These are phyloP conservation scores for Syritta pipiens DNA, from an alignment of 2,888 invertebrate species.

Conservation along the genomic window DNA sequence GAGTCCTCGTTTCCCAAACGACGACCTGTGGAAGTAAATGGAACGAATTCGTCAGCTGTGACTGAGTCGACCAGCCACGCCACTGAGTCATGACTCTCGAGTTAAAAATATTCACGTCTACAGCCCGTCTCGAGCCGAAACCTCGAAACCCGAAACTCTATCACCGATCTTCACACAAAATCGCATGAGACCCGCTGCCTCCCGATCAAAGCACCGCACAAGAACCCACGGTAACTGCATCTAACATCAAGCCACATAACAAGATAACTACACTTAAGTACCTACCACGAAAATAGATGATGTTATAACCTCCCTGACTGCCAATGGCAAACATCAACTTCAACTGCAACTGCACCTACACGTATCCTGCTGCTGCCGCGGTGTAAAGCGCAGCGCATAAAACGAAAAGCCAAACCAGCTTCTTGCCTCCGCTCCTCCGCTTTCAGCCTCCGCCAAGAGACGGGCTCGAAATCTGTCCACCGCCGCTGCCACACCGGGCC, in stretches of 20 bases:
- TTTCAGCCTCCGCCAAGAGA: conserved; percentile 11
- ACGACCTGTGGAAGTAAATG: no score
- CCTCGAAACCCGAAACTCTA: no score
- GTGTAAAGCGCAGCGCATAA: conserved; percentile 13
- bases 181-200: not conserved
- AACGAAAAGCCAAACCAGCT: conserved; percentile 52
- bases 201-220: conserved; percentile 14
- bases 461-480: conserved; percentile 44
- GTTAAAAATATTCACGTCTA: no score
- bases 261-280: conserved; percentile 25
- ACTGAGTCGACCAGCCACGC: no score
- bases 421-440: not conserved
- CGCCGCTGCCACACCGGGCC: not conserved
- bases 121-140: no score
- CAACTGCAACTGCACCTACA: conserved; percentile 48
- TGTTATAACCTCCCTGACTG: conserved; percentile 62
- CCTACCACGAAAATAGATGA: conserved; percentile 46
- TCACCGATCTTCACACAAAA: no score
- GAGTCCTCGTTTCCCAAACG: no score
- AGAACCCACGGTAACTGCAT: conserved; percentile 10
- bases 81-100: no score
- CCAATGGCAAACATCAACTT: conserved; percentile 64
- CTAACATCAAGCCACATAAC: conserved; percentile 21
- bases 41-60: no score
- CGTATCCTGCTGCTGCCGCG: conserved; percentile 34